phyloP scores from a whole-genome alignment of 1,140 invertebrate species.

The Armadillidium nasatum region DNA sequence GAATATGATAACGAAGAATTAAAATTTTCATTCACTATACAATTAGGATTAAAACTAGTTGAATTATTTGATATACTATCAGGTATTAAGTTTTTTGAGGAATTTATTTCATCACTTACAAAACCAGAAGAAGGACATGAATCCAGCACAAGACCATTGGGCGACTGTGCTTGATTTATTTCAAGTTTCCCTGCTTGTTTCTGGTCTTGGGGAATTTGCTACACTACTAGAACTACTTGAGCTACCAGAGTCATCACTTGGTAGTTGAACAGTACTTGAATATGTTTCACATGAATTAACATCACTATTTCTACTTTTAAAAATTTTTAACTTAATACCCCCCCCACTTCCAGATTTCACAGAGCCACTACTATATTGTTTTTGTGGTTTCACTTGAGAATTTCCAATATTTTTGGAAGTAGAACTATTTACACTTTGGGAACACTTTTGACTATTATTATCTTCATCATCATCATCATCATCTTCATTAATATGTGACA shows the following conservation, averaged over 20 bases:
- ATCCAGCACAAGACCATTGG: constrained; percentile 29
- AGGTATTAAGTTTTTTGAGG: constrained; percentile 20
- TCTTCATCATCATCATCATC: not conserved
- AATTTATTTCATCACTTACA: constrained; percentile 32
- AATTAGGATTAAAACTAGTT: not conserved
- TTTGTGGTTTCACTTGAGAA: constrained; percentile 16
- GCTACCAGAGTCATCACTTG: constrained; percentile 41
- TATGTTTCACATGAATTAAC: constrained; percentile 41
- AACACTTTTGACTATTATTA: not conserved
- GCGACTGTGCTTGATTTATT: constrained; percentile 37
- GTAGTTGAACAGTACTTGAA: constrained; percentile 41
- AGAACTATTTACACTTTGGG: constrained; percentile 12
- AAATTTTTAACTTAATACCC: constrained; percentile 44
- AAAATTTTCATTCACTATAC: not conserved
- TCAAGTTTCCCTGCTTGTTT: constrained; percentile 18
- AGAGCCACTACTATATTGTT: constrained; percentile 22
- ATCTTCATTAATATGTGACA: not conserved
- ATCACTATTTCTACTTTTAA: constrained; percentile 39
- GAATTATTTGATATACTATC: constrained; percentile 12
- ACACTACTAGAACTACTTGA: constrained; percentile 39
- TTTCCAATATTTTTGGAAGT: constrained; percentile 27
- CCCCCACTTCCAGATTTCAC: constrained; percentile 26
- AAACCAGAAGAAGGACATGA: constrained; percentile 31
- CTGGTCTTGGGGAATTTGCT: constrained; percentile 39
- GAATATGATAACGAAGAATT: not conserved